These are phyloP conservation scores for Drosophila ficusphila DNA, from an alignment of 1,140 invertebrate species.

Conservation along the genomic window DNA sequence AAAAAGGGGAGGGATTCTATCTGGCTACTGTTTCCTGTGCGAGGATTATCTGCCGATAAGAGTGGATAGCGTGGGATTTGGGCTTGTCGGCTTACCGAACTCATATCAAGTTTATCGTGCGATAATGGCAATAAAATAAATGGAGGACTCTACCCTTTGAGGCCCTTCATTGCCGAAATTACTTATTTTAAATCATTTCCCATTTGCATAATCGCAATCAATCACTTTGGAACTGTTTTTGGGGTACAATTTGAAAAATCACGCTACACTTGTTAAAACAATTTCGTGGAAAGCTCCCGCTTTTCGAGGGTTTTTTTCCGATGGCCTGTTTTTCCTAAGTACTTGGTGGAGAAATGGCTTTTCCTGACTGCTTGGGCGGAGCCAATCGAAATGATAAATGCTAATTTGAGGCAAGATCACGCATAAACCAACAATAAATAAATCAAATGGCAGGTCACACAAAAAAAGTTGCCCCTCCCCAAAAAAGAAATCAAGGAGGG, in stretches of 20 bases:
- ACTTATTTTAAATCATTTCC: constrained; percentile 1
- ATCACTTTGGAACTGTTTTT: too few species aligned
- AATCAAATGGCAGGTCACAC: constrained; percentile 78
- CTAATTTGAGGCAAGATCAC: constrained; percentile 83
- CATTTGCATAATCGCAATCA: constrained; percentile 78
- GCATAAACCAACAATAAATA: constrained; percentile 83
- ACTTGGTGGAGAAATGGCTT: constrained; percentile 15
- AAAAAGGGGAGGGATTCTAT: not conserved
- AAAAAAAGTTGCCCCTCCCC: constrained; percentile 64
- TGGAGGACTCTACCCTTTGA: constrained; percentile 7
- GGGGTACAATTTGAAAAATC: constrained; percentile 69
- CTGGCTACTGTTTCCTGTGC: constrained; percentile 37
- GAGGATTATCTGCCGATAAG: constrained; percentile 51
- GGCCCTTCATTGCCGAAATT: constrained; percentile 1
- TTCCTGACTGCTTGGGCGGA: constrained; percentile 14
- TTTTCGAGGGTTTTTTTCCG: not conserved
- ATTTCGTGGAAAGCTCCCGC: constrained; percentile 45
- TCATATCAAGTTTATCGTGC: constrained; percentile 70
- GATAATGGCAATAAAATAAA: constrained; percentile 61
- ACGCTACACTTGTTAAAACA: constrained; percentile 75
- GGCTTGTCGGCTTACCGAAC: constrained; percentile 41
- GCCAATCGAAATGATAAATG: constrained; percentile 76
- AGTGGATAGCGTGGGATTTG: constrained; percentile 6
- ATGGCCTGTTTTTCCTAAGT: constrained; percentile 17
- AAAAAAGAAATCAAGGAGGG: not conserved